Evolutionary conservation across 2,113 vertebrate genomes (phyloP).

Genomic region (Trogon surrucura): DNA sequence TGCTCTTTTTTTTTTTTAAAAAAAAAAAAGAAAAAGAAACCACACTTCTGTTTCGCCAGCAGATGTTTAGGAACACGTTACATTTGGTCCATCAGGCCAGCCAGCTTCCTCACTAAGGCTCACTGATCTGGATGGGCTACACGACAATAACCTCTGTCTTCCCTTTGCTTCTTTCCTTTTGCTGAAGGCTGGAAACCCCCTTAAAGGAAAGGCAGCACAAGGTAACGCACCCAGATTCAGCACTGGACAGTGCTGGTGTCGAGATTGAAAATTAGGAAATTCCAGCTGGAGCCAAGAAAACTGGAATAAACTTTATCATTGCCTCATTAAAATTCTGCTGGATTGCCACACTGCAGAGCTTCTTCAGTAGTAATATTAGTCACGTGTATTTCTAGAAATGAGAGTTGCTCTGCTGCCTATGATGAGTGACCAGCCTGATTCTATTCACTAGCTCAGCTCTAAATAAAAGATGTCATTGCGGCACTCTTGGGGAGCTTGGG

Average conservation of each 20-base stretch:
- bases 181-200: not conserved
- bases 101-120: not conserved
- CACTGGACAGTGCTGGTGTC: slow-evolving; percentile 37
- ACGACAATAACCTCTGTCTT: not conserved
- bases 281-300: not conserved
- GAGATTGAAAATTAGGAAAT: not conserved
- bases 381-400: not conserved
- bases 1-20: not conserved
- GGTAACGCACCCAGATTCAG: not conserved
- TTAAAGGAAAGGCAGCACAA: not conserved
- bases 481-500: not conserved
- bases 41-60: not conserved
- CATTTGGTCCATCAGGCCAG: not conserved
- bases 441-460: not conserved
- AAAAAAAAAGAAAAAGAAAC: too few relatives aligned
- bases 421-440: not conserved
- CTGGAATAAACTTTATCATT: not conserved
- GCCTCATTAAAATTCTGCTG: not conserved
- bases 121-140: not conserved
- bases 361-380: not conserved
- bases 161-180: not conserved
- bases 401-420: not conserved
- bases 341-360: not conserved
- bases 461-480: not conserved
- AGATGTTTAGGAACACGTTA: not conserved